phyloP scores from a whole-genome alignment of 2,113 vertebrate species.

The Cettia cetti region DNA sequence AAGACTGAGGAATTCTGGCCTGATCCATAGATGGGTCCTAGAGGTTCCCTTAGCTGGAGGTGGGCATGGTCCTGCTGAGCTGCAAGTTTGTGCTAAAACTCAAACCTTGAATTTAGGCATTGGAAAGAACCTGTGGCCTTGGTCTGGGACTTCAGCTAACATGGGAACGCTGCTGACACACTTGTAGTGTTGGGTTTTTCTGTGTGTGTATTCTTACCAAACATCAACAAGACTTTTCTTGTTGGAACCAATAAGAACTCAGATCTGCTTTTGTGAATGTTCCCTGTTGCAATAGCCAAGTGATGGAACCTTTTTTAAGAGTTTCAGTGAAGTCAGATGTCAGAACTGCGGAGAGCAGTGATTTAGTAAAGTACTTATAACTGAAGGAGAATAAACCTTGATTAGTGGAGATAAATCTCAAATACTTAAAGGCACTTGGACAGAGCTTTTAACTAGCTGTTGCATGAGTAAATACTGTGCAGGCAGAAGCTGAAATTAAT shows the following conservation, averaged over 20 bases:
- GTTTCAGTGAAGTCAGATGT: background rate
- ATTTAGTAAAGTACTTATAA: background rate
- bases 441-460: background rate
- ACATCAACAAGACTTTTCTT: background rate
- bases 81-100: background rate
- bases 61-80: background rate
- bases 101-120: background rate
- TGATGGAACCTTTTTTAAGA: background rate
- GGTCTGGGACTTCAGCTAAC: rapidly evolving
- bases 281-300: background rate
- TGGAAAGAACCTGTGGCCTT: rapidly evolving
- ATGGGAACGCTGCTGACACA: background rate
- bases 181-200: background rate
- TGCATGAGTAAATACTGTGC: background rate
- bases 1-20: background rate
- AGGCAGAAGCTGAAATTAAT: background rate
- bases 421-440: background rate
- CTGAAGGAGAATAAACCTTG: background rate
- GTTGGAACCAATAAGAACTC: background rate
- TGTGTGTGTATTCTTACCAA: background rate
- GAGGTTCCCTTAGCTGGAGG: background rate
- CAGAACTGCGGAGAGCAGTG: background rate
- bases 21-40: background rate
- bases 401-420: background rate
- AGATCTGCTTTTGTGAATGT: background rate